A percentile compares a stretch with the other conserved stretches of the same genome.
phyloP scores from a whole-genome alignment of 2,113 vertebrate genomes.

The Limanda limanda region DNA sequence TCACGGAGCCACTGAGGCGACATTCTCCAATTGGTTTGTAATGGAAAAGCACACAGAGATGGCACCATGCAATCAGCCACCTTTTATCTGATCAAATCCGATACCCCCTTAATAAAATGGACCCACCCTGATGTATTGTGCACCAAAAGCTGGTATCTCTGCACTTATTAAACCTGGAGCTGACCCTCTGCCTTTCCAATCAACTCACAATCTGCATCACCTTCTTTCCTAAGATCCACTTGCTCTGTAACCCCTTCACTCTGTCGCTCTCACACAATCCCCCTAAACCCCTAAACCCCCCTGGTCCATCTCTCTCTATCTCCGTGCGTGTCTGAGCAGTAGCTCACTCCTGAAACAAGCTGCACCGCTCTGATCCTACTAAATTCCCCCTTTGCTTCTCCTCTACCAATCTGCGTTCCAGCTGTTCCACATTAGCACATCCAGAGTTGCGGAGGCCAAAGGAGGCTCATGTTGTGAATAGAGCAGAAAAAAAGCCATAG shows the following conservation, averaged over 20 bases:
- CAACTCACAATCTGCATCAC: constrained; percentile 41
- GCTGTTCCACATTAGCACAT: constrained; percentile 83
- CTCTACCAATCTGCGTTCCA: constrained; percentile 71
- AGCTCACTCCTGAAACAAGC: constrained; percentile 60
- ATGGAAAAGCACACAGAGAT: constrained; percentile 26
- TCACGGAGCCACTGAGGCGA: constrained; percentile 6
- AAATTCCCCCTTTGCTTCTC: constrained; percentile 64
- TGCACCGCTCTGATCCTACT: constrained; percentile 67
- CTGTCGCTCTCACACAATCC: constrained; percentile 45
- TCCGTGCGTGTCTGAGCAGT: constrained; percentile 68
- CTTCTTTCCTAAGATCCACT: constrained; percentile 54
- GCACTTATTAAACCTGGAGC: constrained; percentile 30
- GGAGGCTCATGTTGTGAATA: constrained; percentile 52
- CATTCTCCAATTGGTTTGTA: constrained; percentile 12
- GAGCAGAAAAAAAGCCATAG: constrained; percentile 33
- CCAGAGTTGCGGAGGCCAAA: constrained; percentile 61
- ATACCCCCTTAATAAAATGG: constrained; percentile 15
- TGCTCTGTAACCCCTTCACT: constrained; percentile 39
- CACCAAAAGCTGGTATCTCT: constrained; percentile 1
- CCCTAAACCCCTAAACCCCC: constrained; percentile 34
- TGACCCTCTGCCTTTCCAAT: constrained; percentile 21
- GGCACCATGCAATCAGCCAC: constrained; percentile 8
- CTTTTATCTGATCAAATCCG: constrained; percentile 31
- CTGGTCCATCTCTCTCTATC: constrained; percentile 42
- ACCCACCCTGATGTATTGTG: constrained; percentile 21